Evolutionary conservation across 2,113 vertebrate genomes (phyloP), one percentile per base, ranked within the genome.

Genomic region (Mormoops blainvillei): DNA sequence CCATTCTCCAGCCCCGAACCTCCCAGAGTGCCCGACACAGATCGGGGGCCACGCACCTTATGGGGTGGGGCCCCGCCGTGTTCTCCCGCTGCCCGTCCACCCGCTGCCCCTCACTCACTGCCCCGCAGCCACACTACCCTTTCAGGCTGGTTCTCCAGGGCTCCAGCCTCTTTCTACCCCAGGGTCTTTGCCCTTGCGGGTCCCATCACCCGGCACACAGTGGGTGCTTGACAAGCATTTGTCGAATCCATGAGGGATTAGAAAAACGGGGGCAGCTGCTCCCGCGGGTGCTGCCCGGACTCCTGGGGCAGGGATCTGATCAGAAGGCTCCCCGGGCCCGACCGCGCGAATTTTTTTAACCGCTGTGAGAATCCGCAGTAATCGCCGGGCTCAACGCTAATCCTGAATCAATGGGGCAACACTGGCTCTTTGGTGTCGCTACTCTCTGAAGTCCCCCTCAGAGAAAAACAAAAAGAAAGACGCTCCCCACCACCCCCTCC

Each of bases 391-490:
- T 87, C 7, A 8, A 41, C 45, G 3, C 56, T 77, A 86, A 95
- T 92, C 95, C 96, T 71, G 41, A 86, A 67, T 91, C 86, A 97
- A 88, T 45, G 76, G 0, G 0, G 20, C 54, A 20, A 82, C 71
- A 5, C 65, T 71, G 20, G 4, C 71, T 54, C 91, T 97, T 96
- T 38, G 91, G 96, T 96, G 96, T 84, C 91, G 13, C 50, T 12
- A 4, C 68, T 95, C 97, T 98, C 97, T 98, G 97, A 98, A 98
- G 97, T 94, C 61, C 4, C 26, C 61, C 24, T 89, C 5, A 5
- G 65, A 82, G 82, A 50, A 89, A 85, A 96, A 85, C 82, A 24
- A 92, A 96, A 97, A 84, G 88, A 54, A 83, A 77, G 45, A 2
- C 13, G 5, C 31, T n/a, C n/a, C 45, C 28, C 12, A n/a, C 18